Base-by-base conservation (phyloP, 1,140 invertebrate genomes). In the Goniozus legneri region DNA sequence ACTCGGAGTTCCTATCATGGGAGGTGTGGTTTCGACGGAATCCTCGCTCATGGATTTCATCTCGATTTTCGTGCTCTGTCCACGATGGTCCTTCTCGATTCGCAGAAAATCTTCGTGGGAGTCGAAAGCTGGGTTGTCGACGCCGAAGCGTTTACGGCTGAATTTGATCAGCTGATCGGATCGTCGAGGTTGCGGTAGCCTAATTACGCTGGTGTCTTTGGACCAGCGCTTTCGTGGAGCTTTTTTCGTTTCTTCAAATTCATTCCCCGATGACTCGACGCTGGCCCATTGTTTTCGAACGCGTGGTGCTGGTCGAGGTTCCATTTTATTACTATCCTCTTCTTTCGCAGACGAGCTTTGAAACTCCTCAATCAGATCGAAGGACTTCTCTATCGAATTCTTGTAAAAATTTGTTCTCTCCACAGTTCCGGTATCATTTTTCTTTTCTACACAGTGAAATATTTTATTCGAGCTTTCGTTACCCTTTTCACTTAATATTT, bases 21-120 rank as follows among this genome's bases (percentile, higher is more conserved):
- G n/a, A n/a, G n/a, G n/a, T n/a, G n/a, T n/a, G n/a, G n/a, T n/a
- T n/a, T n/a, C n/a, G n/a, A n/a, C n/a, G n/a, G n/a, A n/a, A n/a
- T n/a, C n/a, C n/a, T 42, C 39, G 20, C 41, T 52, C 24, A 63
- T 18, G 1, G 38, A 50, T 8, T 42, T 44, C 54, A 68, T 63
- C 52, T 67, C 52, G 10, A 68, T 67, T 44, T 52, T 65, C 1
- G 61, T 64, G 14, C 53, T 56, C 2, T 63, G 44, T n/a, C 41
- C 41, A 34, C 60, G 42, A 19, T 66, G 47, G 43, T 70, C 54
- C 0, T 65, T 73, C 50, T 75, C 71, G 8, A 75, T 68, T 18
- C 58, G 55, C 2, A 75, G 49, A 34, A 75, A 48, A 39, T 67
- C 61, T n/a, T 71, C 60, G 30, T 50, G 38, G 0, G 58, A 63